Conservation (phyloP, 2,888 invertebrate species). For the Trachelus tabidus region DNA sequence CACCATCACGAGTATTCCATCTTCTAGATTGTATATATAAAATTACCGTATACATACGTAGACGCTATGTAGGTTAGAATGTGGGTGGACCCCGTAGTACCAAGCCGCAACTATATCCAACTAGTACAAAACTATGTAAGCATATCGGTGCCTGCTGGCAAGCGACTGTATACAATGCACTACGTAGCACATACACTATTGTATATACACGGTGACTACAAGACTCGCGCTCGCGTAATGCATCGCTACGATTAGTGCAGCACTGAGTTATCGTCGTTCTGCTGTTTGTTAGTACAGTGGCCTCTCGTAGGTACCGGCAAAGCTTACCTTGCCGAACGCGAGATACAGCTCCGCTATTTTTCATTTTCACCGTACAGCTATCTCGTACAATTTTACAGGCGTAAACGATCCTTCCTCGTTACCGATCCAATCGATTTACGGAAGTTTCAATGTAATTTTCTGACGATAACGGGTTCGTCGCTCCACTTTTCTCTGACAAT, state of each 20-base stretch:
- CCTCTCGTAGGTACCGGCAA: not conserved
- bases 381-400: not conserved
- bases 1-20: not conserved
- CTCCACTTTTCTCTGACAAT: not conserved
- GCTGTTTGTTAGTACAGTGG: not conserved
- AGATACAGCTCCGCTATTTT: not conserved
- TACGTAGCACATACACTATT: not conserved
- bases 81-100: constrained; percentile 47
- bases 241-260: constrained; percentile 32
- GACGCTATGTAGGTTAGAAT: constrained; percentile 51
- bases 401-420: not conserved
- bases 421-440: not conserved
- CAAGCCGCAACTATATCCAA: not conserved
- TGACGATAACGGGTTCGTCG: not conserved
- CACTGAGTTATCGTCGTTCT: constrained; percentile 36
- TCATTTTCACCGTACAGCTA: not conserved
- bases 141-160: not conserved
- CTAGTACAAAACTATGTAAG: not conserved
- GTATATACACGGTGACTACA: not conserved
- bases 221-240: constrained; percentile 16
- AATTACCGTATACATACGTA: not conserved
- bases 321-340: not conserved
- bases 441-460: not conserved
- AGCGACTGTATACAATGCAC: not conserved
- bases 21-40: not conserved